Evolutionary conservation across 2,888 invertebrate species (phyloP), one percentile per base, ranked within the genome.

Genomic region (Quadroppia sp.): DNA sequence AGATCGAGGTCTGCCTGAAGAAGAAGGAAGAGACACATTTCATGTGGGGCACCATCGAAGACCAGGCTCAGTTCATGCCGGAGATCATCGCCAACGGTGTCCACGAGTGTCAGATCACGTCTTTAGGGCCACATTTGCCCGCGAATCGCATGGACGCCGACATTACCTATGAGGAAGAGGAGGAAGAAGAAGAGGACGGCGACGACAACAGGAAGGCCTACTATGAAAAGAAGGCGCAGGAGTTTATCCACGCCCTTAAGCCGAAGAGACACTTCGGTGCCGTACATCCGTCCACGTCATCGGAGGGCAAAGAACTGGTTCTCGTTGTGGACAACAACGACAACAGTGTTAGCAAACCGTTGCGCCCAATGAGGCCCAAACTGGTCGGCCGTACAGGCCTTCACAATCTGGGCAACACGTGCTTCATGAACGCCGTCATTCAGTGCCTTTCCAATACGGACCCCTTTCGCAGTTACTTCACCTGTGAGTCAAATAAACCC

Each of bases 361-460:
- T 6, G 1, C 2, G 13, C 2, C n/a, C 23, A 9, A 25, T 53
- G 1, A 53, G 25, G 53, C 67, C 42, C 0, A 67, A 42, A 23
- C 36, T 67, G 40, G 23, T 81, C 15, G 85, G 85, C 2, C 81
- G 80, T 75, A 84, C 83, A 1, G 83, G 85, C 0, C 81, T 85
- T 7, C 82, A 84, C 42, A 85, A 85, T 79, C 81, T 85, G 23
- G 85, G 85, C 40, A 85, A 86, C 79, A 85, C 85, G 7, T 86
- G 85, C 78, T 85, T 85, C 79, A 84, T 85, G 84, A 86, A 85
- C 79, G 82, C 84, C 71, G 83, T 85, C 0, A 79, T 86, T 20
- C 84, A 86, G 79, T 83, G 84, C 78, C 79, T 86, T 67, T 82
- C 83, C 70, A 85, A 85, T 79, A 83, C 83, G 23, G 77, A 81